Evolutionary conservation across 2,888 invertebrate species (phyloP).

Genomic region (Buathra laborator): DNA sequence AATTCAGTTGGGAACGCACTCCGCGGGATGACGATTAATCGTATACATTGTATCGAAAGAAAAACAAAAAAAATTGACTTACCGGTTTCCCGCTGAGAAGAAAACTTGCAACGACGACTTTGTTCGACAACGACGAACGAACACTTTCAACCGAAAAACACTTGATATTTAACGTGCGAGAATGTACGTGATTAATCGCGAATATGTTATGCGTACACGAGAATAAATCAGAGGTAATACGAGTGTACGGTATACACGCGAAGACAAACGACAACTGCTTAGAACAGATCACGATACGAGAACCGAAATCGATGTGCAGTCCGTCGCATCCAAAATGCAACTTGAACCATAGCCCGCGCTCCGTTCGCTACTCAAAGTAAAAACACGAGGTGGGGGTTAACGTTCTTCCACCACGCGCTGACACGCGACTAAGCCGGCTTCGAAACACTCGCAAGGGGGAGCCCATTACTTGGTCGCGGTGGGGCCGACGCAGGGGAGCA

Average conservation of each 20-base stretch:
- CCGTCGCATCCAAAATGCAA: conserved; percentile 85
- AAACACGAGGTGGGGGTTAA: conserved; percentile 67
- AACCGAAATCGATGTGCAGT: conserved; percentile 82
- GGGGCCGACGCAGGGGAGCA: background rate
- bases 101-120: background rate
- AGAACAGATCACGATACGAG: conserved; percentile 39
- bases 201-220: conserved; percentile 4
- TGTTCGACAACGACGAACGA: background rate
- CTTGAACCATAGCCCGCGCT: conserved; percentile 84
- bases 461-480: conserved; percentile 1
- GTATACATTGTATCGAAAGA: background rate
- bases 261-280: conserved; percentile 10
- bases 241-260: conserved; percentile 37
- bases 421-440: conserved; percentile 58
- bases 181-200: background rate
- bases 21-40: background rate
- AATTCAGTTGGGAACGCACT: background rate
- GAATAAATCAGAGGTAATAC: conserved; percentile 12
- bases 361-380: conserved; percentile 71
- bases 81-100: conserved; percentile 16
- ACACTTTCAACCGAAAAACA: conserved; percentile 5
- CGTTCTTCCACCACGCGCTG: conserved; percentile 58
- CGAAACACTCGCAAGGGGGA: conserved; percentile 45
- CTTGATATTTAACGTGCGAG: conserved; percentile 3
- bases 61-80: conserved; percentile 8